Evolutionary conservation across 2,797 vertebrate genomes (phyloP).

Genomic region (Siniperca undulata): DNA sequence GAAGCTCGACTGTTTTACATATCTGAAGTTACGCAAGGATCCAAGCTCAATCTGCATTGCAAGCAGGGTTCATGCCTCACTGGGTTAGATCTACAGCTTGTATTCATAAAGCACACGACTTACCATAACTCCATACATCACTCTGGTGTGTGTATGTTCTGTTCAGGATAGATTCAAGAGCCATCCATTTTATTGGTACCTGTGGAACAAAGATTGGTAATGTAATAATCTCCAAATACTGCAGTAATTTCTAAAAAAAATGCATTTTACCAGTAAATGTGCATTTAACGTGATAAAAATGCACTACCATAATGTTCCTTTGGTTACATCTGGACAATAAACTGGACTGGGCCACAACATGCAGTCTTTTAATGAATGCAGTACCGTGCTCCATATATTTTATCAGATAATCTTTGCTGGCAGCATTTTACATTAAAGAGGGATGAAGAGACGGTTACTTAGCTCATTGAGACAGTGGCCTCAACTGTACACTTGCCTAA

Average conservation of each 20-base stretch:
- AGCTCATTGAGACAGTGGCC: not conserved
- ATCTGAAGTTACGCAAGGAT: constrained; percentile 47
- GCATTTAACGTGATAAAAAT: not conserved
- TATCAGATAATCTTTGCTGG: not conserved
- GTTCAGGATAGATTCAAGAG: constrained; percentile 97
- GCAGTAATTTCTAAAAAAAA: not conserved
- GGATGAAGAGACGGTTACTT: constrained; percentile 1
- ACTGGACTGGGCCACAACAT: not conserved
- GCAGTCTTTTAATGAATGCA: not conserved
- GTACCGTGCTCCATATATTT: not conserved
- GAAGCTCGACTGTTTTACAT: constrained; percentile 60
- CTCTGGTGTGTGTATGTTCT: constrained; percentile 98
- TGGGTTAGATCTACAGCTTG: not conserved
- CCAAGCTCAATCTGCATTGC: constrained; percentile 23
- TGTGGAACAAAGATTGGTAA: constrained; percentile 59
- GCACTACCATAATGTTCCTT: not conserved
- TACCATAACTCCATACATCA: constrained; percentile 99
- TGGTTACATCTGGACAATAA: constrained; percentile 2
- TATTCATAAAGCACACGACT: constrained; percentile 63
- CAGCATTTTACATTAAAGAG: not conserved
- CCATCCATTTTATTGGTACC: constrained; percentile 99
- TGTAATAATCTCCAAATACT: not conserved
- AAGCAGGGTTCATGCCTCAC: constrained; percentile 2
- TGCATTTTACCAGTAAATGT: not conserved
- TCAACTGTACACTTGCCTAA: not conserved